Evolutionary conservation across 2,797 vertebrate species (phyloP).

Genomic region (Brachyalestes nurse): DNA sequence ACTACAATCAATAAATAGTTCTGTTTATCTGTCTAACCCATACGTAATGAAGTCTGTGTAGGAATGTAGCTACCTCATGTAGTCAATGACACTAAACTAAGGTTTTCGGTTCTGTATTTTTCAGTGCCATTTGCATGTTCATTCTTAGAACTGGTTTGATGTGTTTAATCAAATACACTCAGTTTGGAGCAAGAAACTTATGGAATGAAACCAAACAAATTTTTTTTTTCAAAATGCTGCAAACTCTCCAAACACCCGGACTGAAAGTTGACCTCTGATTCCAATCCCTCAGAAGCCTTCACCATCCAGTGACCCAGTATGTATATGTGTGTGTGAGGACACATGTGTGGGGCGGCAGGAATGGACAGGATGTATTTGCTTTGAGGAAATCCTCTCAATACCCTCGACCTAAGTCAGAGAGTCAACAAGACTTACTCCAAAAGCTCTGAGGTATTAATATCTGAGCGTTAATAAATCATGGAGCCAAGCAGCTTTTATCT

Average conservation of each 20-base stretch:
- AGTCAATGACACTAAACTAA: too few relatives aligned
- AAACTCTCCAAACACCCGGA: constrained; percentile 31
- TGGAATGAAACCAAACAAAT: neutral
- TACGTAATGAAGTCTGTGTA: too few relatives aligned
- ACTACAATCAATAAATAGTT: too few relatives aligned
- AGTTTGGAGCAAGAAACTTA: neutral
- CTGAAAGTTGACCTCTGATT: constrained; percentile 23
- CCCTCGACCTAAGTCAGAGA: constrained; percentile 45
- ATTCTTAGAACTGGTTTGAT: too few relatives aligned
- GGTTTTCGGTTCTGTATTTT: too few relatives aligned
- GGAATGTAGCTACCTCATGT: too few relatives aligned
- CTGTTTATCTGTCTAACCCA: too few relatives aligned
- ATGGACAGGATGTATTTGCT: constrained; percentile 54
- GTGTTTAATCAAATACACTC: too few relatives aligned
- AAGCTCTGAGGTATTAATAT: constrained; percentile 55
- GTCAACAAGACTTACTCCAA: constrained; percentile 50
- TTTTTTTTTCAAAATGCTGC: too few relatives aligned
- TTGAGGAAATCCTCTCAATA: constrained; percentile 54
- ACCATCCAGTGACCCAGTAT: constrained; percentile 23
- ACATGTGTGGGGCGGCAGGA: constrained; percentile 19
- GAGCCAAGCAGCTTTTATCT: constrained; percentile 47
- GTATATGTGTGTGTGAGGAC: neutral
- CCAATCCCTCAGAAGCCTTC: constrained; percentile 46
- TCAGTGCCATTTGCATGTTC: too few relatives aligned
- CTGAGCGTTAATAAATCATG: constrained; percentile 56